Evolutionary conservation across 2,888 invertebrate species (phyloP).

Genomic region (Mythimna impura): DNA sequence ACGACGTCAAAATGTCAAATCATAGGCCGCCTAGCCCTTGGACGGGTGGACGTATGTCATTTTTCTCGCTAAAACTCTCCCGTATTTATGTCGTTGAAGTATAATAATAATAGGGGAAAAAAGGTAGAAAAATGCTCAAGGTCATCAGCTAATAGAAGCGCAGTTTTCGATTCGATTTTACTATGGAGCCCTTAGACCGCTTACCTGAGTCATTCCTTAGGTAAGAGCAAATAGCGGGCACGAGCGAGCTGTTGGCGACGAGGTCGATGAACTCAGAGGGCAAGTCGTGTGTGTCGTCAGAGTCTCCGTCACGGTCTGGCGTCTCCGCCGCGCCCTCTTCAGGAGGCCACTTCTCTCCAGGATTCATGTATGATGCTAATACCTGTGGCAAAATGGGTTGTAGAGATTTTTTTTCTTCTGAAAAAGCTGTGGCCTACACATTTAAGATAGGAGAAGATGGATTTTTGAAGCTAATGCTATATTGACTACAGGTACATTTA

Average conservation of each 20-base stretch:
- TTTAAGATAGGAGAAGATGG: no score
- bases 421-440: no score
- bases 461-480: no score
- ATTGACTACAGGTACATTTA: no score
- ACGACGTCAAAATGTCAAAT: no score
- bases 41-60: no score
- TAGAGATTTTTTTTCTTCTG: background rate
- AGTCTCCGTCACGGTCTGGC: slow-evolving; percentile 74
- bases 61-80: no score
- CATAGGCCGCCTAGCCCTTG: no score
- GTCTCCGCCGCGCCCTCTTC: slow-evolving; percentile 85
- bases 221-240: slow-evolving; percentile 97
- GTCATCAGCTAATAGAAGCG: no score
- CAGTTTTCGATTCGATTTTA: background rate
- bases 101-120: no score
- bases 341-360: slow-evolving; percentile 90
- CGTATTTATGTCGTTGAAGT: no score
- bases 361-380: slow-evolving; percentile 96
- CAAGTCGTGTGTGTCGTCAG: slow-evolving; percentile 83
- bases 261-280: slow-evolving; percentile 94
- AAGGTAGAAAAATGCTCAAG: no score
- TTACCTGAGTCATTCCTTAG: slow-evolving; percentile 97
- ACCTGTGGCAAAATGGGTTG: slow-evolving; percentile 88
- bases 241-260: slow-evolving; percentile 95
- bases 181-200: background rate